These are phyloP conservation scores for Sylvilagus bachmani DNA, from an alignment of 2,113 vertebrate genomes.

Conservation along the genomic window DNA sequence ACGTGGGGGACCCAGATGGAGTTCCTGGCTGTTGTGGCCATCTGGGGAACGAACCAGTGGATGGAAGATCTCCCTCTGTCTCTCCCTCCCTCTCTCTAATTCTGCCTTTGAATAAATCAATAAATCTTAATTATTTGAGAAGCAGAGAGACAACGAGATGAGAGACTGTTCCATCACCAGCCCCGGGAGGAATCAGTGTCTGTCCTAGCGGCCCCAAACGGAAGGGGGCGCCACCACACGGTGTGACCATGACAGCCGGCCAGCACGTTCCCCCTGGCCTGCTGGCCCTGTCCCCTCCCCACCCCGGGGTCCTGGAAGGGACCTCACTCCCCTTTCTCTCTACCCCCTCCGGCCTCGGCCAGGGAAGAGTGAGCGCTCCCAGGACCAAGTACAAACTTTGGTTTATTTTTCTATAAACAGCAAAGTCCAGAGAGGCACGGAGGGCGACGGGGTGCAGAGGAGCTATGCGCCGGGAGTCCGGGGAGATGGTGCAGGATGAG, in stretches of 20 bases:
- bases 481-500: neutral
- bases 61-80: too few relatives aligned
- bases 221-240: neutral
- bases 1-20: too few relatives aligned
- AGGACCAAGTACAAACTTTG: constrained; percentile 29
- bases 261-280: too few relatives aligned
- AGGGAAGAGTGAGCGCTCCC: neutral
- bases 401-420: constrained; percentile 81
- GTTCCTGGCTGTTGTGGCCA: too few relatives aligned
- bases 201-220: neutral
- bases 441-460: neutral
- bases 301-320: neutral
- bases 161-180: neutral
- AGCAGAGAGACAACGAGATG: too few relatives aligned
- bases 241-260: too few relatives aligned
- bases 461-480: neutral
- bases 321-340: neutral
- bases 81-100: too few relatives aligned
- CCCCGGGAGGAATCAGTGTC: neutral
- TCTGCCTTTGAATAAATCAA: too few relatives aligned
- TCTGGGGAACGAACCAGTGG: too few relatives aligned
- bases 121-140: too few relatives aligned
- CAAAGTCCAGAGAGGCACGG: constrained; percentile 67
- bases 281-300: neutral
- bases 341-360: accelerated